Evolutionary conservation across 2,888 invertebrate species (phyloP).

Genomic region (Ophion ventricosus): DNA sequence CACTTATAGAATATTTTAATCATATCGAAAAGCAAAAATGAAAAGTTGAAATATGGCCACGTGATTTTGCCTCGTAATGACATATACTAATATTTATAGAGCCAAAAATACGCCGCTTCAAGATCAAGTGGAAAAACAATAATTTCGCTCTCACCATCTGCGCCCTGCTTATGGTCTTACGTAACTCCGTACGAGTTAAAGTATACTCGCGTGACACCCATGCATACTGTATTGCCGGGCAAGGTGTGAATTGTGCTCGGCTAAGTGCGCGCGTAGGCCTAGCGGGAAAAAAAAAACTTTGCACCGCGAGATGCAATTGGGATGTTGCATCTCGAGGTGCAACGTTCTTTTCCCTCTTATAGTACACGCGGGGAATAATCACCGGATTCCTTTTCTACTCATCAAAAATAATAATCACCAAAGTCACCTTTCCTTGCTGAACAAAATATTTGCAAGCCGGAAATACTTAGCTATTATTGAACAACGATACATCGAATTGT

Average conservation of each 20-base stretch:
- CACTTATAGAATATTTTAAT: no score
- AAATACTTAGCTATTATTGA: no score
- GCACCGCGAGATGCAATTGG: conserved; percentile 16
- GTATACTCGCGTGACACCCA: conserved; percentile 11
- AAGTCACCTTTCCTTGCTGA: no score
- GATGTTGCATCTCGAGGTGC: background rate
- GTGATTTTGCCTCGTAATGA: background rate
- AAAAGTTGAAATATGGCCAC: background rate
- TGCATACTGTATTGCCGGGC: conserved; percentile 21
- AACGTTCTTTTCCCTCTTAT: no score
- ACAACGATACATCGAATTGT: no score
- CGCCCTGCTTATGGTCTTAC: background rate
- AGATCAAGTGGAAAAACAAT: conserved; percentile 3
- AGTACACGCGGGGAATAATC: background rate
- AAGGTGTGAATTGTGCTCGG: conserved; percentile 51
- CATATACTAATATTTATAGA: background rate
- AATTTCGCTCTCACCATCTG: conserved; percentile 2
- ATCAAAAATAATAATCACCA: background rate
- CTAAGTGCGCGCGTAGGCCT: conserved; percentile 31
- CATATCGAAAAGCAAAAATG: background rate
- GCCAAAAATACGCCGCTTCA: background rate
- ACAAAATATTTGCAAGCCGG: no score
- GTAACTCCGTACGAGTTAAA: conserved; percentile 46
- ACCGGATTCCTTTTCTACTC: background rate
- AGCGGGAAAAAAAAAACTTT: conserved; percentile 24